These are phyloP conservation scores for Epinephelus lanceolatus DNA, from an alignment of 2,113 vertebrate genomes.

Conservation along the genomic window DNA sequence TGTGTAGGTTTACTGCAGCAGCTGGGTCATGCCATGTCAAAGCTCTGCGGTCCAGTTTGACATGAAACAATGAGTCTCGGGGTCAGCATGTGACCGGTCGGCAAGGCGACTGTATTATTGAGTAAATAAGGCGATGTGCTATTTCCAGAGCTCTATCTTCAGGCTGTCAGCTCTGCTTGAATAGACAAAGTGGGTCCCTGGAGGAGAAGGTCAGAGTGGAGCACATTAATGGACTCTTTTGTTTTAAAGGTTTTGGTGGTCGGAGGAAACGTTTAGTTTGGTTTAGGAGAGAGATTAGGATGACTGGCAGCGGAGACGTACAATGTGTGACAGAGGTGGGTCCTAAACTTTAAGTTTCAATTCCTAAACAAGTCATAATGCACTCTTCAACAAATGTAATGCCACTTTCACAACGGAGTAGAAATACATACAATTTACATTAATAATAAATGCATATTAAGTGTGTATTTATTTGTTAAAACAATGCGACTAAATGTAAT, in stretches of 20 bases:
- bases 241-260: neutral
- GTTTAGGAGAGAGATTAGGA: constrained; percentile 28
- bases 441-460: neutral
- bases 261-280: constrained; percentile 12
- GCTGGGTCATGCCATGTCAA: neutral
- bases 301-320: neutral
- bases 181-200: constrained; percentile 37
- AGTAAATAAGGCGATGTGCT: constrained; percentile 62
- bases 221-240: constrained; percentile 35
- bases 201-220: neutral
- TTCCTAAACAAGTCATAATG: too few relatives aligned
- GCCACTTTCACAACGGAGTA: too few relatives aligned
- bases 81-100: constrained; percentile 65
- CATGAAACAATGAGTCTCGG: constrained; percentile 54
- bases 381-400: too few relatives aligned
- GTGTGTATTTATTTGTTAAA: too few relatives aligned
- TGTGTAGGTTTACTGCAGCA: neutral
- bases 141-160: constrained; percentile 69
- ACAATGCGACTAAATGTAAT: too few relatives aligned
- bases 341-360: too few relatives aligned
- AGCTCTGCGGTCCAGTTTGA: constrained; percentile 17
- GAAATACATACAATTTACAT: too few relatives aligned
- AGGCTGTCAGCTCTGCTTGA: constrained; percentile 45
- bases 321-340: too few relatives aligned
- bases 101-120: constrained; percentile 57